Conservation (phyloP, 2,888 invertebrate genomes). For the Enchytraeus crypticus region DNA sequence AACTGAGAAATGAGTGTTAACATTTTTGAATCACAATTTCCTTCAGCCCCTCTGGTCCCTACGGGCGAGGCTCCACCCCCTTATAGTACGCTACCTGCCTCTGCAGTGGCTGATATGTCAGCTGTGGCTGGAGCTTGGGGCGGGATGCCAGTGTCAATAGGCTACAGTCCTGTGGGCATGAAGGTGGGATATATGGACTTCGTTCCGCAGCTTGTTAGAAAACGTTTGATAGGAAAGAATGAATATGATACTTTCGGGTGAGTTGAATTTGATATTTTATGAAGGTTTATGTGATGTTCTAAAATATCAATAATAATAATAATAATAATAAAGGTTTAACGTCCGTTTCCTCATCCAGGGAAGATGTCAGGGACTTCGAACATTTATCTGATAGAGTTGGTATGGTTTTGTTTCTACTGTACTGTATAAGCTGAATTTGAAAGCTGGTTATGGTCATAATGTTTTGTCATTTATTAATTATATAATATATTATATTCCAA, state of each 20-base stretch:
- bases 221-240: slow-evolving; percentile 20
- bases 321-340: no score
- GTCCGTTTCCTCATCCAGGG: no score
- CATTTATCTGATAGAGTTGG: no score
- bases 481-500: no score
- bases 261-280: neutral
- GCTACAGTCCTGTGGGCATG: slow-evolving; percentile 11
- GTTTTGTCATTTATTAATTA: no score
- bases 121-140: neutral
- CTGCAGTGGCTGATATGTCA: neutral
- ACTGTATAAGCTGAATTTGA: no score
- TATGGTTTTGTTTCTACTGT: no score
- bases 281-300: no score
- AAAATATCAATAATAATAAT: no score
- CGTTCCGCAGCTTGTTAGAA: slow-evolving; percentile 22
- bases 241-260: slow-evolving; percentile 27
- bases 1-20: slow-evolving; percentile 3
- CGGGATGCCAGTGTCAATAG: slow-evolving; percentile 1
- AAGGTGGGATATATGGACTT: slow-evolving; percentile 27
- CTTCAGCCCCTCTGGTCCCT: slow-evolving; percentile 4
- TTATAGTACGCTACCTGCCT: slow-evolving; percentile 24
- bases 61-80: slow-evolving; percentile 26
- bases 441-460: no score
- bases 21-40: slow-evolving; percentile 2
- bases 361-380: no score